A percentile compares a stretch with the other conserved stretches of the same genome.
Evolutionary conservation across 2,113 vertebrate species (phyloP).

Genomic region (Emydocephalus ijimae): DNA sequence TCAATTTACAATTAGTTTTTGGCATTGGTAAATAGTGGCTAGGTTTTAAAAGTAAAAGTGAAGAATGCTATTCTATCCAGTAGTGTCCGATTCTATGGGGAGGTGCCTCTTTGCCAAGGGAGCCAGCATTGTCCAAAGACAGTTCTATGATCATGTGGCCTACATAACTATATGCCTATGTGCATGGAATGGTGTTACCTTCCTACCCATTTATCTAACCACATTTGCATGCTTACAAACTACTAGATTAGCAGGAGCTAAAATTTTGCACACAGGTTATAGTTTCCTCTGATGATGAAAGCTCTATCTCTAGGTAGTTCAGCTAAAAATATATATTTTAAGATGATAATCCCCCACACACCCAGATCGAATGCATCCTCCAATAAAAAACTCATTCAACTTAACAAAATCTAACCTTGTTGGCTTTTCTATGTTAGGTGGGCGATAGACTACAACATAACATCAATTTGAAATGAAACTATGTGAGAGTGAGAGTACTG

Average conservation of each 20-base stretch:
- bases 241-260: not conserved
- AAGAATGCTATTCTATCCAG: not conserved
- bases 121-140: not conserved
- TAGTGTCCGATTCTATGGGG: not conserved
- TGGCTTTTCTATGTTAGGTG: not conserved
- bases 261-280: not conserved
- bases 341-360: not conserved
- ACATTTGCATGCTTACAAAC: not conserved
- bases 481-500: not conserved
- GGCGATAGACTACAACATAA: not conserved
- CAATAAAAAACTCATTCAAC: constrained; percentile 22
- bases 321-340: not conserved
- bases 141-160: not conserved
- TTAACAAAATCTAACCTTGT: not conserved
- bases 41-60: not conserved
- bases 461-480: constrained; percentile 15
- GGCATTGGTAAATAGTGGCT: not conserved
- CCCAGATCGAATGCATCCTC: constrained; percentile 5
- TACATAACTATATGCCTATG: not conserved
- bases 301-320: not conserved
- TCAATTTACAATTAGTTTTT: not conserved
- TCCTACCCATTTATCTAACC: not conserved
- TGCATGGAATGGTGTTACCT: not conserved
- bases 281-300: not conserved
- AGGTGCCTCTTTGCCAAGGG: not conserved